These are phyloP conservation scores for Murina feae DNA, from an alignment of 2,113 vertebrate species.

Conservation along the genomic window DNA sequence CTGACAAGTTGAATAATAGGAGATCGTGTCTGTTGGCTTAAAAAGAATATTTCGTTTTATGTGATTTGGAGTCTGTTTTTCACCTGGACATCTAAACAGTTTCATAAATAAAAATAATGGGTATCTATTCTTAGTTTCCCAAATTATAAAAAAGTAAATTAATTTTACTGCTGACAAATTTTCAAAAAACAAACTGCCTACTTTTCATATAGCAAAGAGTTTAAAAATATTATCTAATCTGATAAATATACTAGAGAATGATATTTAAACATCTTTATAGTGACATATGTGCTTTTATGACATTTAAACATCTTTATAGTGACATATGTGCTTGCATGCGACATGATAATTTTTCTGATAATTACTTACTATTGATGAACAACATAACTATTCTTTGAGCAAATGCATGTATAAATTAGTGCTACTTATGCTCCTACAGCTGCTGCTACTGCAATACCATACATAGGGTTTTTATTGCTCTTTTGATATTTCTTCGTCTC, in stretches of 20 bases:
- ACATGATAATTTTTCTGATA: constrained; percentile 49
- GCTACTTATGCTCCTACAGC: constrained; percentile 54
- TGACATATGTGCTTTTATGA: constrained; percentile 55
- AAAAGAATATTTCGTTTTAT: constrained; percentile 39
- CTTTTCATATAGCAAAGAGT: background rate
- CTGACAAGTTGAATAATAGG: constrained; percentile 39
- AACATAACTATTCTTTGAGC: constrained; percentile 67
- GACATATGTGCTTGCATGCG: constrained; percentile 50
- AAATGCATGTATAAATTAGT: constrained; percentile 72
- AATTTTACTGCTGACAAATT: constrained; percentile 7
- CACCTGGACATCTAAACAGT: background rate
- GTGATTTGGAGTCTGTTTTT: background rate
- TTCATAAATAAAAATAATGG: constrained; percentile 19
- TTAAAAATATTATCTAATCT: constrained; percentile 45
- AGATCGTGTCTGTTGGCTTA: constrained; percentile 1
- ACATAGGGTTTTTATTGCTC: constrained; percentile 36
- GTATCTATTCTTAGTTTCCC: constrained; percentile 9
- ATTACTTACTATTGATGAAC: constrained; percentile 75
- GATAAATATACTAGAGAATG: background rate
- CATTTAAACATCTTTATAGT: constrained; percentile 53
- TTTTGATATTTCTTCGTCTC: constrained; percentile 50
- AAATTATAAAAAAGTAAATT: constrained; percentile 41
- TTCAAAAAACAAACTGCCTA: constrained; percentile 25
- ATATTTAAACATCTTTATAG: constrained; percentile 48
- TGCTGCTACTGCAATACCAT: constrained; percentile 44